phyloP scores from a whole-genome alignment of 1,140 invertebrate species.

The Luehdorfia chinensis region DNA sequence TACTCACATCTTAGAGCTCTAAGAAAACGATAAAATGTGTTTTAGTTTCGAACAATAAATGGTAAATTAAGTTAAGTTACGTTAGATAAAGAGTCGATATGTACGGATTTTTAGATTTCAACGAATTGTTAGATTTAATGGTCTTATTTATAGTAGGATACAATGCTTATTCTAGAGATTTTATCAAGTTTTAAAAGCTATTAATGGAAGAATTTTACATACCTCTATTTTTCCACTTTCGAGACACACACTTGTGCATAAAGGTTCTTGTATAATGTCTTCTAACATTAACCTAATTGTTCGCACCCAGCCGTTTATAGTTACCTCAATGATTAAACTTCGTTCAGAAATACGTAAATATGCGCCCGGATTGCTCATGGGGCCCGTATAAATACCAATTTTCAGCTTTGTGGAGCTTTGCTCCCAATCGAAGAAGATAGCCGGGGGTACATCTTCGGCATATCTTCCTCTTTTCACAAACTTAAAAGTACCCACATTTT shows the following conservation, averaged over 20 bases:
- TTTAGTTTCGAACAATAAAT: no score
- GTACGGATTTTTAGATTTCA: no score
- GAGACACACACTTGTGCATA: conserved; percentile 53
- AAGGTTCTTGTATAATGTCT: conserved; percentile 47
- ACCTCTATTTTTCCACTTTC: conserved; percentile 69
- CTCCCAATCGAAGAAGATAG: conserved; percentile 83
- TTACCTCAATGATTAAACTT: conserved; percentile 63
- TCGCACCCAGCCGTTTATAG: conserved; percentile 57
- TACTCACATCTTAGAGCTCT: no score
- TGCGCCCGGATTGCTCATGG: conserved; percentile 77
- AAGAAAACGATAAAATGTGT: no score
- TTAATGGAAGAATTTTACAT: no score
- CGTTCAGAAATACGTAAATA: conserved; percentile 51
- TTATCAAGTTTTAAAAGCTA: no score
- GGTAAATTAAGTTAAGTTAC: no score
- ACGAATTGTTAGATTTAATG: no score
- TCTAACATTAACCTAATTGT: conserved; percentile 58
- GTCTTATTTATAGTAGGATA: no score
- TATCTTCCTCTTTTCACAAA: conserved; percentile 43
- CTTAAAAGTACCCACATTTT: conserved; percentile 27
- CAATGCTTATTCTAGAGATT: no score
- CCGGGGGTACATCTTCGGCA: conserved; percentile 46
- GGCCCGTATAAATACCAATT: conserved; percentile 80
- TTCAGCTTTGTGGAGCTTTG: conserved; percentile 80
- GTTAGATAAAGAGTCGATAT: no score